A percentile compares a stretch with the other conserved stretches of the same genome.
Evolutionary conservation across 2,888 invertebrate genomes (phyloP).

Genomic region (Tenthredo distinguenda): DNA sequence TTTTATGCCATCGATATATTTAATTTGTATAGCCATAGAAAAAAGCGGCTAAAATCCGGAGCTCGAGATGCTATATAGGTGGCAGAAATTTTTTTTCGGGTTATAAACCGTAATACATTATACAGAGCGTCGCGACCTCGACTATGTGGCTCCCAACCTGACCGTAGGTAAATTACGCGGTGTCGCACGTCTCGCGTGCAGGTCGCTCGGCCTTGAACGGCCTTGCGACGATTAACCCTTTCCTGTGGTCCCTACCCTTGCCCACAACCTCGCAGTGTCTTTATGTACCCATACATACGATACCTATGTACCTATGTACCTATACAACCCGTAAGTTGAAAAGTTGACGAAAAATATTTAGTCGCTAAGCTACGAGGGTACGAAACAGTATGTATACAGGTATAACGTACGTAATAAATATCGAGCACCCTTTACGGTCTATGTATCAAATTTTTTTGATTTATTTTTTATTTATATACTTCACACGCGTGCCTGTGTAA

Average conservation of each 20-base stretch:
- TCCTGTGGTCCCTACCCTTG: constrained; percentile 13
- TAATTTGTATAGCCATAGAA: neutral
- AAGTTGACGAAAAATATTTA: no score
- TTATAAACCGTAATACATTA: neutral
- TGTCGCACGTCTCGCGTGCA: constrained; percentile 19
- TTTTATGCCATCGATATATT: neutral
- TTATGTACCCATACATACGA: neutral
- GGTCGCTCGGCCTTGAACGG: constrained; percentile 39
- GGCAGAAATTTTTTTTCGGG: neutral
- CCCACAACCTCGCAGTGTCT: neutral
- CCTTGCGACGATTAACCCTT: constrained; percentile 48
- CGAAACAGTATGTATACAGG: no score
- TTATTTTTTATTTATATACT: no score
- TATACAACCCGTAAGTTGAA: neutral
- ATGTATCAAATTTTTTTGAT: no score
- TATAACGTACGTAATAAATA: no score
- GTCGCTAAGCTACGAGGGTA: no score
- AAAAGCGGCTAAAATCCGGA: no score
- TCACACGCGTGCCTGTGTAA: no score
- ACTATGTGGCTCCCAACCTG: neutral
- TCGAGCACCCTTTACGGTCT: no score
- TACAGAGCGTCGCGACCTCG: neutral
- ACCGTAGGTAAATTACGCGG: constrained; percentile 11
- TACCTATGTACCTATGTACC: neutral
- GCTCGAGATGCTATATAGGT: neutral